These are phyloP conservation scores for Coilia nasus DNA, from an alignment of 2,797 vertebrate genomes.

Conservation along the genomic window DNA sequence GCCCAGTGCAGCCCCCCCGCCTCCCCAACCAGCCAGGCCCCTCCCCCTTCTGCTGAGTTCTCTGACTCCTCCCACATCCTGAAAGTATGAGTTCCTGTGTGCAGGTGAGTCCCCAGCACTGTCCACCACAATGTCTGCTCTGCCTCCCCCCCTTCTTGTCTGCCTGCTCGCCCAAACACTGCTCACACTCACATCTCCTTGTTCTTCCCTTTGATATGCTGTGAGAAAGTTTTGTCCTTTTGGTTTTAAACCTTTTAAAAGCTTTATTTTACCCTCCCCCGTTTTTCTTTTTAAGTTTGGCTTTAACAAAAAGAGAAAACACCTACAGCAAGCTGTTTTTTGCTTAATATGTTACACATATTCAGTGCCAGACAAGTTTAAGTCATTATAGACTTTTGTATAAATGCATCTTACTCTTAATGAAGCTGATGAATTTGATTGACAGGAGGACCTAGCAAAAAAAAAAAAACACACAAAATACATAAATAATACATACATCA, in stretches of 20 bases:
- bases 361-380: neutral
- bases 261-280: neutral
- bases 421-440: neutral
- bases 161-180: conserved; percentile 20
- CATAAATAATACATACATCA: too few species aligned
- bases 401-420: neutral
- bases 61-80: conserved; percentile 82
- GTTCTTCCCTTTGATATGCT: conserved; percentile 33
- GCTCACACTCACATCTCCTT: conserved; percentile 35
- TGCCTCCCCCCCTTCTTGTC: conserved; percentile 23
- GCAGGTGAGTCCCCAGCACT: conserved; percentile 68
- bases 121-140: conserved; percentile 46
- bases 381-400: neutral
- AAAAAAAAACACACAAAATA: too few species aligned
- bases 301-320: neutral
- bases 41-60: conserved; percentile 79
- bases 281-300: neutral
- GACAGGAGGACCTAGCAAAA: neutral
- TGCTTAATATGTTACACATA: neutral
- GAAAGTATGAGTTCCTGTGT: conserved; percentile 82
- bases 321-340: too few species aligned
- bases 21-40: conserved; percentile 86
- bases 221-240: neutral
- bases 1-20: conserved; percentile 88
- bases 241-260: neutral